phyloP scores from a whole-genome alignment of 2,797 vertebrate species.

The Poeciliopsis infans region DNA sequence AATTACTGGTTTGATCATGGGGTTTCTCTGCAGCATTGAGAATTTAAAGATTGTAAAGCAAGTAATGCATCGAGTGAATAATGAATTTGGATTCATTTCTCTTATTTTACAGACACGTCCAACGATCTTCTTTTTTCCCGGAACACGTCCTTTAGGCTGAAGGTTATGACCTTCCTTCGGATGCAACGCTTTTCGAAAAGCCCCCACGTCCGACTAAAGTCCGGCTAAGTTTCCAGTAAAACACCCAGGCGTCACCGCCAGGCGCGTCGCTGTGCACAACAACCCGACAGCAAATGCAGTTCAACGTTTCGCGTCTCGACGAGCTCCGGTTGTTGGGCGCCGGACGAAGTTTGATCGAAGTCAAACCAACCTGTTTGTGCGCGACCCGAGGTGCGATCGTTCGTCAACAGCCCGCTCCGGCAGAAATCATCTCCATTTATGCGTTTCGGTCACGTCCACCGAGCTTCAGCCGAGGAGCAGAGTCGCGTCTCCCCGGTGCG shows the following conservation, averaged over 20 bases:
- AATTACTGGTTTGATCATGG: not conserved
- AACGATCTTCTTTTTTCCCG: not conserved
- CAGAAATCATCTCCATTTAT: conserved; percentile 41
- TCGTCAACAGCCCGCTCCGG: conserved; percentile 40
- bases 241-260: conserved; percentile 46
- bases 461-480: conserved; percentile 25
- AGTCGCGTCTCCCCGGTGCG: conserved; percentile 10
- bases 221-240: conserved; percentile 7
- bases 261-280: conserved; percentile 35
- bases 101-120: not conserved
- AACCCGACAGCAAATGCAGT: conserved; percentile 25
- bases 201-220: conserved; percentile 47
- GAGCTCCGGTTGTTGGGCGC: conserved; percentile 52
- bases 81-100: not conserved
- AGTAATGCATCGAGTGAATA: not conserved
- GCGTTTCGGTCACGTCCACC: conserved; percentile 33
- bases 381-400: conserved; percentile 43
- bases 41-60: not conserved
- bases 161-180: conserved; percentile 64
- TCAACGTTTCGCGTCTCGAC: conserved; percentile 32
- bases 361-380: conserved; percentile 61
- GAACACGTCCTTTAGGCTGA: conserved; percentile 37
- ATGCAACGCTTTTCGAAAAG: conserved; percentile 40
- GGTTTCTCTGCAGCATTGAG: not conserved
- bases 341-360: conserved; percentile 62